Conservation (phyloP, 1,140 invertebrate genomes). For the Aporrectodea caliginosa region DNA sequence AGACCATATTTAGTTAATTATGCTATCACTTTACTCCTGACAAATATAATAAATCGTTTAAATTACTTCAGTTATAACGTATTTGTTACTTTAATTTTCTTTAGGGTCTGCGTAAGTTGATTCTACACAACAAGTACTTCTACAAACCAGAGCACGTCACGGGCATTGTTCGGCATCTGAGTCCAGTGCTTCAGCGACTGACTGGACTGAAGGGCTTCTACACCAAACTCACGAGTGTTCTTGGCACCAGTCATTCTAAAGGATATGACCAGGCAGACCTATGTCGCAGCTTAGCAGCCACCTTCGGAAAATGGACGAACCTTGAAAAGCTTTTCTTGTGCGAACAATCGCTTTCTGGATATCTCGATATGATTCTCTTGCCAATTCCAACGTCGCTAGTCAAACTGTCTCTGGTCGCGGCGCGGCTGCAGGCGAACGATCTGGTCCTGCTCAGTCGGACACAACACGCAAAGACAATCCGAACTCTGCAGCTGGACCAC, state of each 20-base stretch:
- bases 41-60: no score
- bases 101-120: background rate
- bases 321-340: background rate
- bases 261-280: background rate
- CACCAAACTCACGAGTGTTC: background rate
- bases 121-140: background rate
- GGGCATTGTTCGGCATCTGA: background rate
- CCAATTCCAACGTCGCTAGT: background rate
- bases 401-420: background rate
- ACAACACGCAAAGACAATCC: background rate
- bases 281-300: background rate
- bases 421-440: background rate
- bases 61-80: no score
- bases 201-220: background rate
- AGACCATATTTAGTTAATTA: no score
- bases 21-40: no score
- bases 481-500: background rate
- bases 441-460: background rate
- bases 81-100: no score
- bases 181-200: background rate
- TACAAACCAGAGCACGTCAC: background rate
- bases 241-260: background rate
- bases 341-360: background rate
- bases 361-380: background rate
- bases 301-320: background rate